Percentiles rank a stretch among this genome's conserved stretches.
Conservation (phyloP, 1,140 invertebrate species). For the Achroia grisella region DNA sequence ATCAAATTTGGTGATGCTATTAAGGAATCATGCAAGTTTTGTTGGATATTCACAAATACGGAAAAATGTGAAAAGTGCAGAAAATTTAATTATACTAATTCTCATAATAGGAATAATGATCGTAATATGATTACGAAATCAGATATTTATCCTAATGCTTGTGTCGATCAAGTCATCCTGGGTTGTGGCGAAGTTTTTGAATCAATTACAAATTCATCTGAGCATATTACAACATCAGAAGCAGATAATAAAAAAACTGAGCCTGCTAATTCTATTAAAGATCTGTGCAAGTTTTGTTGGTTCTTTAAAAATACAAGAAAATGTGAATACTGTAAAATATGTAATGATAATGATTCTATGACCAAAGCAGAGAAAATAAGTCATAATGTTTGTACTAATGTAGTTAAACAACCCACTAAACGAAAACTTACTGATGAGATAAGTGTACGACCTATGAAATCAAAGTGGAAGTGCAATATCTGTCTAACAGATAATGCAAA, state of each 20-base stretch:
- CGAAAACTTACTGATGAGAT: neutral
- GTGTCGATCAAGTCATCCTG: neutral
- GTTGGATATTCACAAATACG: conserved; percentile 40
- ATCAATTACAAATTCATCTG: no score
- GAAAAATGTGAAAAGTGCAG: neutral
- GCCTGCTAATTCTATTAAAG: no score
- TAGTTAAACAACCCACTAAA: neutral
- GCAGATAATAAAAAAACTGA: neutral
- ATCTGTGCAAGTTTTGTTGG: conserved; percentile 35
- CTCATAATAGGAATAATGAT: no score
- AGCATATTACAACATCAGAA: no score
- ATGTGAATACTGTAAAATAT: conserved; percentile 34
- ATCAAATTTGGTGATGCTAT: neutral
- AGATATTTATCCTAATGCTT: neutral
- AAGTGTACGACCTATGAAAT: conserved; percentile 4
- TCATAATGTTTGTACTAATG: no score
- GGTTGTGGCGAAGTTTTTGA: no score
- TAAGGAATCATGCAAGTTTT: conserved; percentile 24
- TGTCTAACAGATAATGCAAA: conserved; percentile 28
- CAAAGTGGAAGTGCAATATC: conserved; percentile 35
- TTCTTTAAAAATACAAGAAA: conserved; percentile 25
- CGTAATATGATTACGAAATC: no score
- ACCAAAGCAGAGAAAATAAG: neutral
- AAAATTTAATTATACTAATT: neutral
- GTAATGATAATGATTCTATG: conserved; percentile 2